phyloP scores from a whole-genome alignment of 2,113 vertebrate species.

The Ammodramus savannarum region DNA sequence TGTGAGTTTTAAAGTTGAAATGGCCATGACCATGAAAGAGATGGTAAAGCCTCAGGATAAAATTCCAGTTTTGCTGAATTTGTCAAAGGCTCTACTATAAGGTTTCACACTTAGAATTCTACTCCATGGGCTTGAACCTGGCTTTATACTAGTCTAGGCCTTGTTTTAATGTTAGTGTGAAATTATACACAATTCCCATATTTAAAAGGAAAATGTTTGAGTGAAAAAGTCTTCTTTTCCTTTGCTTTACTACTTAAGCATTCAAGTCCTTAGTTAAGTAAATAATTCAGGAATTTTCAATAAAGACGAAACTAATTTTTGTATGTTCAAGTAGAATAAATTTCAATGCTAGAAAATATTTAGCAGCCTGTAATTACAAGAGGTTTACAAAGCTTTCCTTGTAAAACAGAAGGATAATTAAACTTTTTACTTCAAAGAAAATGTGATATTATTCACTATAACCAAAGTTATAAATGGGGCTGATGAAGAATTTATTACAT shows the following conservation, averaged over 20 bases:
- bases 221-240: neutral
- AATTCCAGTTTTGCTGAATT: neutral
- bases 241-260: neutral
- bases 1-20: neutral
- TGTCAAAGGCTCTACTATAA: neutral
- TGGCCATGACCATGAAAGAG: neutral
- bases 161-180: rapidly evolving
- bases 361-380: neutral
- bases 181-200: neutral
- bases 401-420: neutral
- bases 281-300: neutral
- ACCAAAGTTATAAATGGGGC: neutral
- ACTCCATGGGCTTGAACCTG: neutral
- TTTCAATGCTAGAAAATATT: neutral
- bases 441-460: neutral
- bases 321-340: neutral
- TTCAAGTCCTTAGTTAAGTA: neutral
- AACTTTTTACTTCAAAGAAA: neutral
- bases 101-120: neutral
- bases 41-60: neutral
- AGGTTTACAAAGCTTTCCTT: neutral
- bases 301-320: neutral
- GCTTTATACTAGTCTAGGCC: neutral
- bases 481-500: neutral
- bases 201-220: neutral